Evolutionary conservation across 2,797 vertebrate genomes (phyloP).

Genomic region (Eulemur rubriventer): DNA sequence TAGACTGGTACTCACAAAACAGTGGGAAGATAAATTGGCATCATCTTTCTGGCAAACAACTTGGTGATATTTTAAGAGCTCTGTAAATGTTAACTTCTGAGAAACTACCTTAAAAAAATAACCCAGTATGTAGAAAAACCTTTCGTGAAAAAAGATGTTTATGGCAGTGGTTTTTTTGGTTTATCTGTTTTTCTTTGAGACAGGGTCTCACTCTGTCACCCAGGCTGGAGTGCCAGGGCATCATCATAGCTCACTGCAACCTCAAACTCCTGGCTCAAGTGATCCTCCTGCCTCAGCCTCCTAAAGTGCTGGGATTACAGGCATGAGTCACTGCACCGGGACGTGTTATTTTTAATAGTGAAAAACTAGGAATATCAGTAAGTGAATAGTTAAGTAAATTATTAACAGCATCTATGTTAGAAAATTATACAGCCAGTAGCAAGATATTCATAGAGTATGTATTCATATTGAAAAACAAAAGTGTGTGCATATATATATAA

Average conservation of each 20-base stretch:
- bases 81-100: slow-evolving; percentile 53
- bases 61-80: slow-evolving; percentile 41
- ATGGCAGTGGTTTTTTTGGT: neutral
- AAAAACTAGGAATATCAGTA: neutral
- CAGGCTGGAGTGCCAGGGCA: too few species aligned
- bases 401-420: neutral
- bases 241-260: too few species aligned
- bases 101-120: slow-evolving; percentile 53
- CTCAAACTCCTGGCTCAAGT: neutral
- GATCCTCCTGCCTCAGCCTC: neutral
- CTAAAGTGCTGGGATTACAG: neutral
- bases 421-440: neutral
- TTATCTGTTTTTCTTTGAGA: neutral
- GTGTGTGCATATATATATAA: neutral
- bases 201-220: neutral
- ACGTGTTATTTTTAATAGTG: slow-evolving; percentile 20
- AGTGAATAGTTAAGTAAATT: slow-evolving; percentile 8
- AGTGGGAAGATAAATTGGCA: slow-evolving; percentile 24
- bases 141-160: slow-evolving; percentile 17
- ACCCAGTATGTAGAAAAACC: slow-evolving; percentile 1
- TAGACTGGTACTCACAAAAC: neutral
- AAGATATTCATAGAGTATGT: neutral
- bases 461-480: neutral
- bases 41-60: neutral
- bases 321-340: neutral